phyloP scores from a whole-genome alignment of 2,888 invertebrate genomes.

The Aleiodes leptofemur region DNA sequence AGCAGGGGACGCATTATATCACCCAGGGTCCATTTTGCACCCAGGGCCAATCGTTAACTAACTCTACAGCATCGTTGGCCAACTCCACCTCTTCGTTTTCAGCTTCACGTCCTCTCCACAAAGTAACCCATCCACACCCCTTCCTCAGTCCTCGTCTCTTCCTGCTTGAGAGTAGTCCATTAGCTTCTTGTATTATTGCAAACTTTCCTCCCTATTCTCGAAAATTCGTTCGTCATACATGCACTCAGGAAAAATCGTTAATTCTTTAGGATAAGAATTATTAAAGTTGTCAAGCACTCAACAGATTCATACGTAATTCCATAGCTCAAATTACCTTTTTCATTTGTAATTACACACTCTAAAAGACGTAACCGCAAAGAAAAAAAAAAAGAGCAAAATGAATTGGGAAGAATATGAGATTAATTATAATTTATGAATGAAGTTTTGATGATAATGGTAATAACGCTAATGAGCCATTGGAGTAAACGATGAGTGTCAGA shows the following conservation, averaged over 20 bases:
- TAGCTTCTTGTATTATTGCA: slow-evolving; percentile 46
- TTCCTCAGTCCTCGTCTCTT: slow-evolving; percentile 27
- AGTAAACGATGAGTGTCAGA: slow-evolving; percentile 49
- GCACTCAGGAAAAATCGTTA: slow-evolving; percentile 32
- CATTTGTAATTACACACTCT: slow-evolving; percentile 7
- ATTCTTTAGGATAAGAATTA: slow-evolving; percentile 29
- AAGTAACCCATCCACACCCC: slow-evolving; percentile 34
- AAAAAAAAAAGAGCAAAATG: background rate
- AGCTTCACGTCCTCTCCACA: slow-evolving; percentile 31
- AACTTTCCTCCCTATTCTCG: slow-evolving; percentile 13
- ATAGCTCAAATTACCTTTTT: slow-evolving; percentile 4
- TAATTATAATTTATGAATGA: slow-evolving; percentile 33
- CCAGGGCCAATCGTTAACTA: slow-evolving; percentile 45
- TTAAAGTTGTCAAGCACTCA: slow-evolving; percentile 19
- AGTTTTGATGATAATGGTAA: slow-evolving; percentile 29
- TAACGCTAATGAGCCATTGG: slow-evolving; percentile 44
- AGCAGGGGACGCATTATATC: slow-evolving; percentile 19
- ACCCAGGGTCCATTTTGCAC: slow-evolving; percentile 30
- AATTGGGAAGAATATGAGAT: background rate
- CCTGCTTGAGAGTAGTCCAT: slow-evolving; percentile 42
- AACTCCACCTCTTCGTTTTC: slow-evolving; percentile 29
- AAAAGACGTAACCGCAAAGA: background rate
- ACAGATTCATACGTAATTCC: slow-evolving; percentile 11
- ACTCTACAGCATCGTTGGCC: slow-evolving; percentile 41
- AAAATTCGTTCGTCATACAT: no score